Percentiles rank a stretch among this genome's conserved stretches.
phyloP scores from a whole-genome alignment of 1,140 invertebrate genomes.

The Diuraphis noxia region DNA sequence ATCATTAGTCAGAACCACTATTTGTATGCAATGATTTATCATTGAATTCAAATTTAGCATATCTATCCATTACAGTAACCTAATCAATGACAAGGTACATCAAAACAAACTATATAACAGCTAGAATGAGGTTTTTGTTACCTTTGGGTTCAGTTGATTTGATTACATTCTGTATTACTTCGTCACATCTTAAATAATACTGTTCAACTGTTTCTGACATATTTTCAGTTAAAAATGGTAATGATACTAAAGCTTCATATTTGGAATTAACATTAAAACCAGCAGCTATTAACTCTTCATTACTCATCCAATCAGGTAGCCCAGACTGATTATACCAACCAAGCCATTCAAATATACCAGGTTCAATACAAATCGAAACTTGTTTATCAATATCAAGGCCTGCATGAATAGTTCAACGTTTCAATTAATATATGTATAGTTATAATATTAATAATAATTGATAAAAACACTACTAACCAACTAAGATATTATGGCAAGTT shows the following conservation, averaged over 20 bases:
- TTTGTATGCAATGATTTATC: neutral
- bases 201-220: constrained; percentile 70
- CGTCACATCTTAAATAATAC: constrained; percentile 73
- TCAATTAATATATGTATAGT: neutral
- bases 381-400: constrained; percentile 62
- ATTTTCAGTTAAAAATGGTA: constrained; percentile 64
- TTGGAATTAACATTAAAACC: constrained; percentile 77
- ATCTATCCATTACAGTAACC: neutral
- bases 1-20: neutral
- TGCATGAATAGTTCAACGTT: constrained; percentile 57
- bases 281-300: constrained; percentile 70
- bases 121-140: neutral
- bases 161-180: constrained; percentile 61
- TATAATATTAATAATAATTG: neutral
- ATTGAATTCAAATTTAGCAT: neutral
- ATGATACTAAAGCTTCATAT: constrained; percentile 70
- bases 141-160: constrained; percentile 56
- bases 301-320: constrained; percentile 78
- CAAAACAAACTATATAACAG: no score
- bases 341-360: constrained; percentile 89
- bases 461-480: constrained; percentile 61
- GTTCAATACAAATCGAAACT: constrained; percentile 75
- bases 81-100: neutral
- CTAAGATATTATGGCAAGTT: constrained; percentile 75
- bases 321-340: constrained; percentile 80